These are phyloP conservation scores for Heliconius aoede DNA, from an alignment of 2,888 invertebrate species.

Conservation along the genomic window DNA sequence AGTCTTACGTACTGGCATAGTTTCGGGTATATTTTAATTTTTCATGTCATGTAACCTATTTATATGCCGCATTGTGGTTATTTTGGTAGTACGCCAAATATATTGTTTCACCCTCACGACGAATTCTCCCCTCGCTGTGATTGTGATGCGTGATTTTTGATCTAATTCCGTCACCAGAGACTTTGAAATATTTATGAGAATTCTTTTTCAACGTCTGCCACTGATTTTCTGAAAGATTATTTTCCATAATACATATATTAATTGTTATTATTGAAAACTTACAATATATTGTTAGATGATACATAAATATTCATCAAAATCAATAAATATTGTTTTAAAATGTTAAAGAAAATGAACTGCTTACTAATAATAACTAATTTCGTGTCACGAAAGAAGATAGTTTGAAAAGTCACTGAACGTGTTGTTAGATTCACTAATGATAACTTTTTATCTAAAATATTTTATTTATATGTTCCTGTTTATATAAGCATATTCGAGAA, in stretches of 20 bases:
- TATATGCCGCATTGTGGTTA: conserved; percentile 36
- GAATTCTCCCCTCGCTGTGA: conserved; percentile 29
- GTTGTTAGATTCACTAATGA: too few species aligned
- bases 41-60: conserved; percentile 26
- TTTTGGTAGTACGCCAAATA: conserved; percentile 39
- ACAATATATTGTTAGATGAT: too few species aligned
- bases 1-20: conserved; percentile 11
- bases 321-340: neutral
- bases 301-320: too few species aligned
- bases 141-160: conserved; percentile 20
- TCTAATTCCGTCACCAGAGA: conserved; percentile 24
- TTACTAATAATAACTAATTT: neutral
- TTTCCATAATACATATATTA: too few species aligned
- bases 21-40: conserved; percentile 21
- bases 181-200: conserved; percentile 27
- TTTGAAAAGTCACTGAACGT: conserved; percentile 47
- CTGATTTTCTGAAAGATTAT: neutral
- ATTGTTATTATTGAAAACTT: too few species aligned
- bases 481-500: neutral
- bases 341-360: neutral
- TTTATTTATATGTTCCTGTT: neutral
- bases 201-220: neutral
- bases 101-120: conserved; percentile 28
- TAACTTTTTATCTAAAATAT: too few species aligned
- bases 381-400: conserved; percentile 51